Evolutionary conservation across 2,888 invertebrate genomes (phyloP), one percentile per base, ranked within the genome.

Genomic region (Portevinia maculata): DNA sequence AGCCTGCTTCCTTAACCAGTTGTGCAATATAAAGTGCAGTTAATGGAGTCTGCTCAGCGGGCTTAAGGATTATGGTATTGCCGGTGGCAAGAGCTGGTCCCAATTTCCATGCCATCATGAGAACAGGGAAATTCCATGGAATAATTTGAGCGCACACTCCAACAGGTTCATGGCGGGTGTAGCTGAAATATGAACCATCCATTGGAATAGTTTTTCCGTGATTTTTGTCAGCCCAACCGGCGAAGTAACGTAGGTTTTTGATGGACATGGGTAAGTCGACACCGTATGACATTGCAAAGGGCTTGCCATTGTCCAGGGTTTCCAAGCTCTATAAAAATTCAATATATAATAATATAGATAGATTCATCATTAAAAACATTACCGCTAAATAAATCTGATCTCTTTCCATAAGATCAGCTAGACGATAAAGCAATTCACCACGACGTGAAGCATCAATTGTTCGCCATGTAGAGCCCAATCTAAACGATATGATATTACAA

Each of bases 81-180:
- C 95, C 96, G 39, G 94, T 93, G 0, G 95, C 94, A 59, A 96
- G 90, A 1, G 96, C 96, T 0, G 96, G 96, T 0, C 93, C 97
- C 44, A 99, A 92, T 91, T 99, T 99, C 99, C 99, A 99, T 9
- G 97, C 94, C 88, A 96, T 94, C 98, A 99, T 99, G 86, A 99
- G 90, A 81, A 96, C 89, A 0, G 97, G 98, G 90, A 97, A 98
- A 91, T 98, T 98, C 98, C 98, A 98, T 0, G 98, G 98, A 84
- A 97, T 97, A 81, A 98, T 98, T 91, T 97, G 97, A 2, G 96
- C 98, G 90, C 97, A 97, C 0, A 98, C 96, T 8, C 98, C 98
- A n/a, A 98, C 96, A 0, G 98, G 98, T 89, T 98, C 98, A 84
- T 96, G 96, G 1, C 96, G 93, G 0, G 97, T 96, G 89, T 97